phyloP scores from a whole-genome alignment of 2,797 vertebrate species.

The Tokudaia tokunoshimensis region DNA sequence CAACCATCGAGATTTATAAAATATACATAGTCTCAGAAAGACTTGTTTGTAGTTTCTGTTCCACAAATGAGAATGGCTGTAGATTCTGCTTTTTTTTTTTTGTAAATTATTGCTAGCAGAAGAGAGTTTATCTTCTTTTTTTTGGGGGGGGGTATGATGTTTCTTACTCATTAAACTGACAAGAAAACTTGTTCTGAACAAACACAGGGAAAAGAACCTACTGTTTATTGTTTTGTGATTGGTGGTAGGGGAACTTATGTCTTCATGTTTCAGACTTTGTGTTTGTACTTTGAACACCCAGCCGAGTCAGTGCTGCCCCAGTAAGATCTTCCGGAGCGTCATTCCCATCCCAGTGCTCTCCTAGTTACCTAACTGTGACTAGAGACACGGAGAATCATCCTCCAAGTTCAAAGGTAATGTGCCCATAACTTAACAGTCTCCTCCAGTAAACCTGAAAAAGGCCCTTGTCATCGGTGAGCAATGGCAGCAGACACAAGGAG shows the following conservation, averaged over 20 bases:
- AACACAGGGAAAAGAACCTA: not conserved
- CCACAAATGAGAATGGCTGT: not conserved
- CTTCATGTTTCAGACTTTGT: not conserved
- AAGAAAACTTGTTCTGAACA: not conserved
- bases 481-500: not conserved
- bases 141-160: not conserved
- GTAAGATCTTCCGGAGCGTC: not conserved
- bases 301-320: not conserved
- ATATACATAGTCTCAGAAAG: not conserved
- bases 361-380: not conserved
- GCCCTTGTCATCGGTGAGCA: not conserved
- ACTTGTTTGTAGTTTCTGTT: not conserved
- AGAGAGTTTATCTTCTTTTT: not conserved
- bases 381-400: not conserved
- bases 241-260: not conserved
- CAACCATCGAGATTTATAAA: not conserved
- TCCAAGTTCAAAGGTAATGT: not conserved
- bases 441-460: not conserved
- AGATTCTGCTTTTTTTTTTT: not conserved
- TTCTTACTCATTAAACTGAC: not conserved
- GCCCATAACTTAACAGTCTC: not conserved
- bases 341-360: not conserved
- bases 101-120: not conserved
- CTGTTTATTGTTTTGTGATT: constrained; percentile 9
- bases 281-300: not conserved